Percentiles rank a stretch among this genome's conserved stretches.
phyloP scores from a whole-genome alignment of 2,888 invertebrate genomes.

The Drosophila pegasa region DNA sequence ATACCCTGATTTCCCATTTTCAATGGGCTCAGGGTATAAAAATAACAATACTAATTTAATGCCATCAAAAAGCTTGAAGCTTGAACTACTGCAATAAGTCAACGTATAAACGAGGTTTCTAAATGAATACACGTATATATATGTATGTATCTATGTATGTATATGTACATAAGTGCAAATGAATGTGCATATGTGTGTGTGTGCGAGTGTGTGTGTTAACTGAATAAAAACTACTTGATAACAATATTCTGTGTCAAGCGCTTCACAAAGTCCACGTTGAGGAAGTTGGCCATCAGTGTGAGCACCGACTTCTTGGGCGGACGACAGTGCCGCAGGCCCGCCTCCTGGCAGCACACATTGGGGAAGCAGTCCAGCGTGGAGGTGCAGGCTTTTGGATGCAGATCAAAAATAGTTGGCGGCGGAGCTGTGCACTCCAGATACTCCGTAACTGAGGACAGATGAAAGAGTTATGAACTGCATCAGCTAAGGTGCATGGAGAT shows the following conservation, averaged over 20 bases:
- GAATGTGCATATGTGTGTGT: neutral
- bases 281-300: conserved; percentile 87
- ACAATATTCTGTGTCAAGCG: conserved; percentile 84
- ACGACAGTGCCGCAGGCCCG: conserved; percentile 89
- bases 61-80: conserved; percentile 3
- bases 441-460: conserved; percentile 85
- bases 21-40: too few species aligned
- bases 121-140: conserved; percentile 10
- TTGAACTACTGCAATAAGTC: neutral
- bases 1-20: too few species aligned
- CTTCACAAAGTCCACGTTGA: conserved; percentile 84
- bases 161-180: conserved; percentile 3
- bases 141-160: conserved; percentile 4
- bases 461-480: neutral
- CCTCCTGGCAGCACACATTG: conserved; percentile 92
- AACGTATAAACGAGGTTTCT: conserved; percentile 37
- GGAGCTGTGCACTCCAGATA: conserved; percentile 91
- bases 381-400: conserved; percentile 90
- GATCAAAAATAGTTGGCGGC: conserved; percentile 89
- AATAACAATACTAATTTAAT: conserved; percentile 14
- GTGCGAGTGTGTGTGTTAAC: conserved; percentile 7
- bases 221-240: conserved; percentile 71
- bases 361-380: conserved; percentile 91
- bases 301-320: conserved; percentile 90
- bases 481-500: too few species aligned